Evolutionary conservation across 2,888 invertebrate genomes (phyloP).

Genomic region (Calameuta pallipes): DNA sequence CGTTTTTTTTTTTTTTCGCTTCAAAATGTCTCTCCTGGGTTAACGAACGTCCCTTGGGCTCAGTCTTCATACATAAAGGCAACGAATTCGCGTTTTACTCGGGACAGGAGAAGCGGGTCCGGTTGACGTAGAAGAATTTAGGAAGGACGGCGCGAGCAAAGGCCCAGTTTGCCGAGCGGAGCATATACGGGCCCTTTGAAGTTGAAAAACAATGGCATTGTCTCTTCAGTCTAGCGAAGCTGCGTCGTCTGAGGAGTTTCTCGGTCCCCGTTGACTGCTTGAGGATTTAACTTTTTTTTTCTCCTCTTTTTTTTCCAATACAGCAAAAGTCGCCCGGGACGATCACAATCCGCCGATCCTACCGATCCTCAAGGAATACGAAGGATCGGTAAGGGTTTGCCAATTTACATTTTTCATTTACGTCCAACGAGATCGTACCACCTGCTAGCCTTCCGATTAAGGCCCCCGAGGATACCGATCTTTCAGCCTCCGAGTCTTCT

Average conservation of each 20-base stretch:
- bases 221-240: constrained; percentile 64
- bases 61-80: constrained; percentile 52
- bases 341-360: constrained; percentile 5
- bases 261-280: constrained; percentile 26
- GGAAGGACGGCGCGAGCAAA: constrained; percentile 65
- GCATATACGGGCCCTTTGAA: constrained; percentile 58
- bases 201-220: constrained; percentile 67
- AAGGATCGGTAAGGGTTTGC: constrained; percentile 54
- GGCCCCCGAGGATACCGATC: too few relatives aligned
- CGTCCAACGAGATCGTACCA: constrained; percentile 36
- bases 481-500: too few relatives aligned
- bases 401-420: constrained; percentile 65
- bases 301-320: constrained; percentile 41
- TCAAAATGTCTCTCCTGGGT: constrained; percentile 30
- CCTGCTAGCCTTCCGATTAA: constrained; percentile 14
- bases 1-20: too few relatives aligned
- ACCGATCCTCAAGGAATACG: constrained; percentile 17
- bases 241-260: constrained; percentile 44
- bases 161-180: constrained; percentile 60
- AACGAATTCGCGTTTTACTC: constrained; percentile 9
- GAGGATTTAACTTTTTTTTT: not conserved
- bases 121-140: constrained; percentile 66
- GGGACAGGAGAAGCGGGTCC: constrained; percentile 20
- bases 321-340: constrained; percentile 41
- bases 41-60: constrained; percentile 58